These are phyloP conservation scores for Coenonympha glycerion DNA, from an alignment of 2,888 invertebrate genomes.

Conservation along the genomic window DNA sequence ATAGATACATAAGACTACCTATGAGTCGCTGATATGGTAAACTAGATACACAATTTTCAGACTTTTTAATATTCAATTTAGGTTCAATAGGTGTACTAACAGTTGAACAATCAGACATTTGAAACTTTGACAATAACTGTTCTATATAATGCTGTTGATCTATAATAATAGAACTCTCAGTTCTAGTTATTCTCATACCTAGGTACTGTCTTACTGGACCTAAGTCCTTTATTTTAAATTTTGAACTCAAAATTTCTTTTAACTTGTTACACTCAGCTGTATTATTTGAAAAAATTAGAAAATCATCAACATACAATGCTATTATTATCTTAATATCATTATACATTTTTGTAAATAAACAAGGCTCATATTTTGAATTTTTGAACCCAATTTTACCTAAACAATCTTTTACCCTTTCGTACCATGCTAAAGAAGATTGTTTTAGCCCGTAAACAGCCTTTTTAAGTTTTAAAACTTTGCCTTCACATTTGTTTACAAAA, in stretches of 20 bases:
- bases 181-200: neutral
- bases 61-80: neutral
- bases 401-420: neutral
- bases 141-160: neutral
- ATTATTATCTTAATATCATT: neutral
- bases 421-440: constrained; percentile 22
- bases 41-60: too few species aligned
- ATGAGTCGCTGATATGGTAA: neutral
- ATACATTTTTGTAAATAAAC: neutral
- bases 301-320: neutral
- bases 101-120: neutral
- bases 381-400: neutral
- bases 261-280: neutral
- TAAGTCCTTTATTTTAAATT: neutral
- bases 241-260: neutral
- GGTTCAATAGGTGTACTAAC: neutral
- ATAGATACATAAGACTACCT: neutral
- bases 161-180: neutral
- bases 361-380: neutral
- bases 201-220: neutral
- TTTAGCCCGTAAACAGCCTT: constrained; percentile 26
- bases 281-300: neutral
- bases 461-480: constrained; percentile 18
- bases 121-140: neutral
- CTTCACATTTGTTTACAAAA: constrained; percentile 1